A percentile compares a stretch with the other conserved stretches of the same genome.
Evolutionary conservation across 2,888 invertebrate species (phyloP).

Genomic region (Graphium colonna): DNA sequence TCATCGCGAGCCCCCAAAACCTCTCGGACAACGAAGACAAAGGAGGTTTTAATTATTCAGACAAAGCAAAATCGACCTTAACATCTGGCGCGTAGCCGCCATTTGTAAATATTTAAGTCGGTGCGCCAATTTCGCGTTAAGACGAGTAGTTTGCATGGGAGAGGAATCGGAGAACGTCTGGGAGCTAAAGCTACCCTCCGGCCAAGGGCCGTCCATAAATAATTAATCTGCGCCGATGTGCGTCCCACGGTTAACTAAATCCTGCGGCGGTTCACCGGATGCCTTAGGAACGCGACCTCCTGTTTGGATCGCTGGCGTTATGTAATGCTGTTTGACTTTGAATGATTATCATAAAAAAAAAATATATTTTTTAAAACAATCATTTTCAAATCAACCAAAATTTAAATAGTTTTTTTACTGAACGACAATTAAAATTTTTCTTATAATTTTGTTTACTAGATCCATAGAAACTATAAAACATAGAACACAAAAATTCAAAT

Average conservation of each 20-base stretch:
- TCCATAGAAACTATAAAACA: too few relatives aligned
- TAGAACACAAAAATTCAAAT: too few relatives aligned
- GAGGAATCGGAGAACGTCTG: conserved; percentile 72
- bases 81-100: conserved; percentile 50
- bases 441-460: too few relatives aligned
- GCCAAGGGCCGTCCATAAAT: conserved; percentile 68
- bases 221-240: conserved; percentile 75
- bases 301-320: conserved; percentile 36
- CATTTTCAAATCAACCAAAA: too few relatives aligned
- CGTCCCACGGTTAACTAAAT: conserved; percentile 68
- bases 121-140: conserved; percentile 69
- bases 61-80: conserved; percentile 68
- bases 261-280: conserved; percentile 48
- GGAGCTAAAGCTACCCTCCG: conserved; percentile 68
- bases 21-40: conserved; percentile 74
- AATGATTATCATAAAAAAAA: neutral
- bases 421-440: too few relatives aligned
- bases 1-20: conserved; percentile 75
- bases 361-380: too few relatives aligned
- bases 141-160: conserved; percentile 76
- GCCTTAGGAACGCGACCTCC: conserved; percentile 36
- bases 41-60: conserved; percentile 74
- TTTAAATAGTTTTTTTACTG: too few relatives aligned
- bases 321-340: neutral
- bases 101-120: conserved; percentile 72